Base-by-base conservation (phyloP, 2,113 vertebrate species). In the Cyprinodon tularosa region DNA sequence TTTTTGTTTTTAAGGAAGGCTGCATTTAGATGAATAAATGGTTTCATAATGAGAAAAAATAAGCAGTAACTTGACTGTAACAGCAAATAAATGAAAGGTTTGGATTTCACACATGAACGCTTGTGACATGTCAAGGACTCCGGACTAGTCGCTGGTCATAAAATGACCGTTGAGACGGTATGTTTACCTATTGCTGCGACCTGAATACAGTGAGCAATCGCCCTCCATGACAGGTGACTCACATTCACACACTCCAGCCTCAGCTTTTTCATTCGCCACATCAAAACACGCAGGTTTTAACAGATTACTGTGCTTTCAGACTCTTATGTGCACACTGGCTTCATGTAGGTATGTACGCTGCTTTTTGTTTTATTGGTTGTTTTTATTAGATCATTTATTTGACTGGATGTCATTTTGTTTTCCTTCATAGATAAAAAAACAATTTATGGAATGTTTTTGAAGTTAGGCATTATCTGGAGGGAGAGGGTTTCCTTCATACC, bases 151-250 rank as follows among this genome's bases (percentile, higher is more conserved):
- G 70, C 47, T 62, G 64, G 4, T 44, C 57, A 62, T 67, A 59
- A 68, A 68, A 29, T 68, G 62, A 68, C 53, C n/a, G 1, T 75
- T 42, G 39, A 47, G 47, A 76, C 1, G 53, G 40, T 40, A 68
- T 80, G 36, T 86, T 88, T 80, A 72, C 75, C 0, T 14, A 80
- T 59, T 66, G 38, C 63, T 76, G 37, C 69, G 71, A 59, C 69
- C 71, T 80, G 66, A 81, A 67, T 50, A 69, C 76, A 39, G 72
- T 62, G 59, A 68, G 64, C 42, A 22, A 2, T 44, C 64, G 40
- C 15, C 2, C 36, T 63, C n/a, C 66, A 29, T 42, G 0, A 74
- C 42, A 36, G 12, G 45, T 81, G 67, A 81, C 63, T 66, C 70
- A 74, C 40, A 75, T 13, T 36, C 53, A 44, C 50, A 67, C 60